Percentiles rank a stretch among this genome's conserved stretches.
Conservation (phyloP, 2,888 invertebrate species). For the Cryptophagus acutangulus region DNA sequence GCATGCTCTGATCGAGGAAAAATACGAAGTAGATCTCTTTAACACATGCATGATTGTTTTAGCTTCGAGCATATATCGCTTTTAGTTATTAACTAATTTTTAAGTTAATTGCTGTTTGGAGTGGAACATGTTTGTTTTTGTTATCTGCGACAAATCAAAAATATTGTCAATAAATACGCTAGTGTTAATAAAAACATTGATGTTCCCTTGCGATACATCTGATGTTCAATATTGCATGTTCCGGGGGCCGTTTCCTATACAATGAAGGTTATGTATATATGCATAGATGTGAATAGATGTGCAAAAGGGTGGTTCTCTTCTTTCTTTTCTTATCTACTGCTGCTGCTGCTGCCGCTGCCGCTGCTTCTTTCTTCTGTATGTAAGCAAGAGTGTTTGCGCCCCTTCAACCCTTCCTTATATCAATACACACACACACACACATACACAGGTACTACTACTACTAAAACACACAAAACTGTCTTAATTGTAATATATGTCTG, state of each 20-base stretch:
- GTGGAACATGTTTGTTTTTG: too few relatives aligned
- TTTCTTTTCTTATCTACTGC: slow-evolving; percentile 18
- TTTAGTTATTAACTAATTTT: too few relatives aligned
- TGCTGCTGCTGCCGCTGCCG: too few relatives aligned
- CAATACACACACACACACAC: slow-evolving; percentile 5
- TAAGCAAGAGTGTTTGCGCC: slow-evolving; percentile 24
- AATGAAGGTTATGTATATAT: slow-evolving; percentile 11
- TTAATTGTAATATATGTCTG: neutral
- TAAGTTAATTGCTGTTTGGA: too few relatives aligned
- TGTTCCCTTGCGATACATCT: too few relatives aligned
- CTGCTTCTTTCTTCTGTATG: slow-evolving; percentile 24
- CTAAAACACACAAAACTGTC: neutral
- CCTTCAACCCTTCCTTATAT: slow-evolving; percentile 15
- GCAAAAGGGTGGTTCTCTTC: slow-evolving; percentile 20
- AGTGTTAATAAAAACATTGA: neutral
- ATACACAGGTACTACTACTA: neutral
- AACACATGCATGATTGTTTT: too few relatives aligned
- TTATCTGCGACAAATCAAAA: too few relatives aligned
- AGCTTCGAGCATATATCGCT: too few relatives aligned
- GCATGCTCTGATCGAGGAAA: too few relatives aligned
- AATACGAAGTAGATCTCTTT: too few relatives aligned
- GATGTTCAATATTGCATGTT: slow-evolving; percentile 1
- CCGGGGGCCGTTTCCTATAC: neutral
- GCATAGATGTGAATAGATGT: slow-evolving; percentile 16
- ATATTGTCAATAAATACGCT: neutral